A percentile compares a stretch with the other conserved stretches of the same genome.
phyloP scores from a whole-genome alignment of 2,113 vertebrate genomes.

The Australoheros scitulus region DNA sequence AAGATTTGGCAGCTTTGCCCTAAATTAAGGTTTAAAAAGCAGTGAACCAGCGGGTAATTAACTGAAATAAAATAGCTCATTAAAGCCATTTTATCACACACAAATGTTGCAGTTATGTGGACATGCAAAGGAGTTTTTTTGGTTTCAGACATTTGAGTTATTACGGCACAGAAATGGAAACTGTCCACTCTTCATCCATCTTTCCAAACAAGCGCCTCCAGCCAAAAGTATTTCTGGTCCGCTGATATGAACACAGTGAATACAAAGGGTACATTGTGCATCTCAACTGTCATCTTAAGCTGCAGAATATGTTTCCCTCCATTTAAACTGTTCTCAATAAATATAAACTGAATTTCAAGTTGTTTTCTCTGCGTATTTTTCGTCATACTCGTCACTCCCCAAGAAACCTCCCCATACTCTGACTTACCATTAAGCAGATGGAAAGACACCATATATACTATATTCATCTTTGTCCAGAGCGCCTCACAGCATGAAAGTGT shows the following conservation, averaged over 20 bases:
- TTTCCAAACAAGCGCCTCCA: accelerated
- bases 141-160: background rate
- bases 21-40: too few species aligned
- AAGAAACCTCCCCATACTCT: background rate
- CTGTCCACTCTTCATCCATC: accelerated
- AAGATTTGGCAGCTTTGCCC: too few species aligned
- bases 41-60: background rate
- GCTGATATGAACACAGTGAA: background rate
- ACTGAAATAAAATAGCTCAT: background rate
- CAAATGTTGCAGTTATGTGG: too few species aligned
- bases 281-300: background rate
- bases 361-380: background rate
- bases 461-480: constrained; percentile 12
- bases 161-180: accelerated
- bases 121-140: background rate
- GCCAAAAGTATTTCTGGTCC: background rate
- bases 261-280: background rate
- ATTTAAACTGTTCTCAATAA: background rate
- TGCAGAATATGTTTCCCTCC: background rate
- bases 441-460: background rate
- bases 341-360: background rate
- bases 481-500: background rate
- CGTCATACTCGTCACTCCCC: background rate
- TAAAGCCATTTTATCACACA: background rate
- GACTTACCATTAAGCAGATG: constrained; percentile 18